A percentile compares a stretch with the other conserved stretches of the same genome.
Conservation (phyloP, 2,113 vertebrate genomes). For the Scopus umbretta region DNA sequence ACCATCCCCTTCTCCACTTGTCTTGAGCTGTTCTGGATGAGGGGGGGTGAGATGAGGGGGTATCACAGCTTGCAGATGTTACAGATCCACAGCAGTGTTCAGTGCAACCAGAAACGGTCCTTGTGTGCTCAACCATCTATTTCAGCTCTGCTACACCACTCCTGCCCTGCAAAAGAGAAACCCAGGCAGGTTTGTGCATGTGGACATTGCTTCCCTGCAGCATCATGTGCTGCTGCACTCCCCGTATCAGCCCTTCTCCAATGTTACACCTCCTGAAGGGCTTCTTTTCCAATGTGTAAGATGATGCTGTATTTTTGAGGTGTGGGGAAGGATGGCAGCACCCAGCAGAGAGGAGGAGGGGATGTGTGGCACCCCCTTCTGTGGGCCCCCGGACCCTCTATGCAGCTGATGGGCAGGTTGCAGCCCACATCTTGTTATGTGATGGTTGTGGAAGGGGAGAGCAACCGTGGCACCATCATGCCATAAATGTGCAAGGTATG, state of each 20-base stretch:
- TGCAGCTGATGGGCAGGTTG: not conserved
- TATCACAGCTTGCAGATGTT: not conserved
- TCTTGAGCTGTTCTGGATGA: not conserved
- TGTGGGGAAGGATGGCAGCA: not conserved
- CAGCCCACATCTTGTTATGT: not conserved
- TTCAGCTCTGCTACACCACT: not conserved
- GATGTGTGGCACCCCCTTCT: not conserved
- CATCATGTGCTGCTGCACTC: not conserved
- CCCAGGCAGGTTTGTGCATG: not conserved
- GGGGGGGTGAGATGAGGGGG: not conserved
- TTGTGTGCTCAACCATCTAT: not conserved
- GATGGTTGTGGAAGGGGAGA: not conserved
- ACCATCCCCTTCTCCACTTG: not conserved
- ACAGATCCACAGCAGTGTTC: not conserved
- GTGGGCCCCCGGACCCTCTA: too few relatives aligned
- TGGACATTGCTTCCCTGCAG: not conserved
- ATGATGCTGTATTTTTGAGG: not conserved
- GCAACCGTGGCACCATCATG: rapidly evolving
- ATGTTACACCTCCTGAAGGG: not conserved
- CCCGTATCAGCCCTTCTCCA: not conserved
- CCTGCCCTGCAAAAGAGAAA: not conserved
- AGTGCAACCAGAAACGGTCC: not conserved
- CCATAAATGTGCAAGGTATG: not conserved
- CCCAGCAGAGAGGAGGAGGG: not conserved
- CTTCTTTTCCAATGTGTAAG: not conserved